phyloP scores from a whole-genome alignment of 2,888 invertebrate genomes.

The Leucophenga maculata region DNA sequence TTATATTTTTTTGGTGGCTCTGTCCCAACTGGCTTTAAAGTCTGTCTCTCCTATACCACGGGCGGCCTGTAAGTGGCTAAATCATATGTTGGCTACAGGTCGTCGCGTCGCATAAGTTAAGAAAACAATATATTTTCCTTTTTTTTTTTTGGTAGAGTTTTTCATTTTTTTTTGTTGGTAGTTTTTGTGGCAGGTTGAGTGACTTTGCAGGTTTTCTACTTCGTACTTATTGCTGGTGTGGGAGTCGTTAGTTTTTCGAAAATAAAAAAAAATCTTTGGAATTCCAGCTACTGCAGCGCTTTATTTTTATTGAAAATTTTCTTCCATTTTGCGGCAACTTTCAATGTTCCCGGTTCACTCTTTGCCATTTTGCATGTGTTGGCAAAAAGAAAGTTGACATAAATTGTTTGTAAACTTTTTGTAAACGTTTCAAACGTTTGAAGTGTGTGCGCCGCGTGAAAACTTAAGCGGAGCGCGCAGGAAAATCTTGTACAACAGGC shows the following conservation, averaged over 20 bases:
- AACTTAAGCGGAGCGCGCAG: too few relatives aligned
- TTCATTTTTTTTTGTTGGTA: background rate
- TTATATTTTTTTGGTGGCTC: background rate
- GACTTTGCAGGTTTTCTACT: slow-evolving; percentile 15
- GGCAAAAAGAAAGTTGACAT: slow-evolving; percentile 63
- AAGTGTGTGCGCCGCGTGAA: background rate
- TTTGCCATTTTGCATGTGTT: slow-evolving; percentile 9
- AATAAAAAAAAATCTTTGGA: slow-evolving; percentile 17
- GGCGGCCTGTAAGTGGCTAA: slow-evolving; percentile 23
- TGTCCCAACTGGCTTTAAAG: too few relatives aligned
- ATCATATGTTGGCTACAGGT: slow-evolving; percentile 29
- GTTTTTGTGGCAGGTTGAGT: slow-evolving; percentile 19
- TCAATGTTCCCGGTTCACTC: slow-evolving; percentile 3
- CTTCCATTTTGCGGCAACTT: background rate
- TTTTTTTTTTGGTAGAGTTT: background rate
- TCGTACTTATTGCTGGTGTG: background rate
- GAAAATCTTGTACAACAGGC: too few relatives aligned
- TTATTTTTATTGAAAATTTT: background rate
- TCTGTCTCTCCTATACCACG: background rate
- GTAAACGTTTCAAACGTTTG: slow-evolving; percentile 36
- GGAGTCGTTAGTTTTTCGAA: background rate
- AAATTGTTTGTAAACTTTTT: slow-evolving; percentile 50
- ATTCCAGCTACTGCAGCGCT: background rate
- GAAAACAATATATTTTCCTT: background rate
- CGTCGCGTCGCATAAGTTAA: slow-evolving; percentile 19